Base-by-base conservation (phyloP, 2,797 vertebrate genomes). In the Hafferia zeledoni region DNA sequence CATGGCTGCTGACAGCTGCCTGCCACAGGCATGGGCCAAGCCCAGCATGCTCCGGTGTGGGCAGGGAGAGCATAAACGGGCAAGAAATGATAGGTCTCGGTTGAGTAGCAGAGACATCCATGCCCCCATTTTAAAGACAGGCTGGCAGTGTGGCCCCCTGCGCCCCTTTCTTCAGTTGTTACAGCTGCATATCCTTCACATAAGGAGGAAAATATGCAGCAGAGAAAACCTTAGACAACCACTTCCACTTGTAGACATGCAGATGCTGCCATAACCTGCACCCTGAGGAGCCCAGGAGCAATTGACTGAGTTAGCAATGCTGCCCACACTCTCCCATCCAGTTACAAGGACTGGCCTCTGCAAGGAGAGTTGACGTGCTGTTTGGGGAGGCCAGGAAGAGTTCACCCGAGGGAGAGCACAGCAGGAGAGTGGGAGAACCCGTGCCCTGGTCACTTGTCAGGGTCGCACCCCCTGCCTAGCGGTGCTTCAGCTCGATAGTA, bases 381-480 rank as follows among this genome's bases (percentile, higher is more conserved):
- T 60, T n/a, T 35, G 1, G 27, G 9, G 31, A 31, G 43, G 18
- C 43, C 5, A 2, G 43, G 33, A 22, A 61, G 49, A 31, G 11
- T 17, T 44, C 35, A 20, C 31, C 13, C 0, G 10, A 20, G 52
- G 28, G 18, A 53, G 56, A 27, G 25, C 15, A 49, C 3, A 14
- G 2, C 3, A 5, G 13, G 9, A 24, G 11, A 78, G 20, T 4
- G 30, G 46, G 37, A 52, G 33, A 19, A 16, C 13, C 18, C 2
- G 5, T 18, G 46, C 9, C 13, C 16, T 16, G 46, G 15, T 30
- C 25, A 10, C 30, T 41, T 28, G 41, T 9, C 17, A 57, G 30
- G 9, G 8, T 49, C 8, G 2, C 11, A 8, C 44, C 8, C 1
- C 30, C 2, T 6, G 49, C 27, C 20, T 16, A 12, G 8, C 8